Evolutionary conservation across 2,888 invertebrate genomes (phyloP).

Genomic region (Thumatha senex): DNA sequence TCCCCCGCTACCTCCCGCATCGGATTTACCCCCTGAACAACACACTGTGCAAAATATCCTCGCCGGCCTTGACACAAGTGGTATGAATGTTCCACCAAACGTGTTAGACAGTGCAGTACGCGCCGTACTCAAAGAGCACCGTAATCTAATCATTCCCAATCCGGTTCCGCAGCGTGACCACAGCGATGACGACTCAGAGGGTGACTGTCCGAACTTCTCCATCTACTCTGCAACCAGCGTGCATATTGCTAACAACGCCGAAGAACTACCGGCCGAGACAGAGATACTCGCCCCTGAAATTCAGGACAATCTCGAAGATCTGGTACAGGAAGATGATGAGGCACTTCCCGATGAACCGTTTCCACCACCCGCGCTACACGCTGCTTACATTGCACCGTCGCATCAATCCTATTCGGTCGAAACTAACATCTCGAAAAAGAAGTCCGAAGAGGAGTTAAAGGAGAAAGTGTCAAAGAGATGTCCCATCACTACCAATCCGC

Average conservation of each 20-base stretch:
- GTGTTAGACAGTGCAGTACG: conserved; percentile 65
- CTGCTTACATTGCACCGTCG: background rate
- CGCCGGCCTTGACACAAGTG: conserved; percentile 47
- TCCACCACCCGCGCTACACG: conserved; percentile 2
- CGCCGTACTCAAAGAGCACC: conserved; percentile 66
- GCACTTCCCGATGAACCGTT: conserved; percentile 7
- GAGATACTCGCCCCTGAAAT: conserved; percentile 16
- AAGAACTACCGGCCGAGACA: conserved; percentile 25
- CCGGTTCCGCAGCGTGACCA: conserved; percentile 42
- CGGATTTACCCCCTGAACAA: conserved; percentile 12
- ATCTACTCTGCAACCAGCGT: conserved; percentile 93
- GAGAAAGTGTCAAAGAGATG: conserved; percentile 68
- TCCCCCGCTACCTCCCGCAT: conserved; percentile 10
- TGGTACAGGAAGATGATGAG: conserved; percentile 34
- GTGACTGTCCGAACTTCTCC: conserved; percentile 93
- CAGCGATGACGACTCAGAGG: conserved; percentile 81
- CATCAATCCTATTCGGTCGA: conserved; percentile 4
- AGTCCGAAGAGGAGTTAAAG: conserved; percentile 59
- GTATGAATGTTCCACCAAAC: conserved; percentile 47
- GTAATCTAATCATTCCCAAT: conserved; percentile 46
- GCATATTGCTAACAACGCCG: conserved; percentile 84
- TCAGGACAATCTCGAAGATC: conserved; percentile 20
- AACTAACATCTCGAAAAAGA: conserved; percentile 33
- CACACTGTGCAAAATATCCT: conserved; percentile 43
- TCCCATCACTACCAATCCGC: conserved; percentile 64